Evolutionary conservation across 2,888 invertebrate genomes (phyloP), one percentile per base, ranked within the genome.

Genomic region (Clostera curtula): DNA sequence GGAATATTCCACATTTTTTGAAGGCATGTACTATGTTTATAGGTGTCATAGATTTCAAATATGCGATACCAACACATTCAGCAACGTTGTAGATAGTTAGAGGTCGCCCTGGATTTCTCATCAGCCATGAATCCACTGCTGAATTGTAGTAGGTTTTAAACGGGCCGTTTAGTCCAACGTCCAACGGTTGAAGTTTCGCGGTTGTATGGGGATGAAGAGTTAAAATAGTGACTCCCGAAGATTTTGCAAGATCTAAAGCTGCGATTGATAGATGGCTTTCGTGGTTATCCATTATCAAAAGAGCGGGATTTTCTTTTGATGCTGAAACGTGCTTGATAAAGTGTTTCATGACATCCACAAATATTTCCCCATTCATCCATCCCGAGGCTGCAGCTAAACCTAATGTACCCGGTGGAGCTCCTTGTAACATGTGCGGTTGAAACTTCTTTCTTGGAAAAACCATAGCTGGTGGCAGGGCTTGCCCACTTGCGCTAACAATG

Each of bases 151-250:
- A 26, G 34, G 40, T 32, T 28, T 68, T 69, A 26, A 68, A 55
- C 15, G 64, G 66, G 6, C 56, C 56, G 45, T 53, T 65, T 5
- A 67, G 48, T 23, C 53, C 46, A 13, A 58, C 47, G 43, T 72
- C 64, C 12, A 69, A 40, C 12, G 66, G 69, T 46, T 72, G 71
- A 27, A 65, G 63, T 33, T 39, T 59, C 56, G 39, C 63, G 56
- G 25, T 56, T 27, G 62, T 60, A 40, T 74, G 68, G n/a, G 66
- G 69, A 12, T 61, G 67, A 21, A 69, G 51, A 4, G 67, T 62
- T 17, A 73, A 42, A 24, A 71, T 34, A 21, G 57, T 46, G 14
- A 75, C 56, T 6, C 69, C 64, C 5, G 25, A 46, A 16, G 53
- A 51, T 43, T 60, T 61, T 38, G 49, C 59, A 9, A 39, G 21